A percentile compares a stretch with the other conserved stretches of the same genome.
phyloP scores from a whole-genome alignment of 2,888 invertebrate species.

The Vesta saturnalis region DNA sequence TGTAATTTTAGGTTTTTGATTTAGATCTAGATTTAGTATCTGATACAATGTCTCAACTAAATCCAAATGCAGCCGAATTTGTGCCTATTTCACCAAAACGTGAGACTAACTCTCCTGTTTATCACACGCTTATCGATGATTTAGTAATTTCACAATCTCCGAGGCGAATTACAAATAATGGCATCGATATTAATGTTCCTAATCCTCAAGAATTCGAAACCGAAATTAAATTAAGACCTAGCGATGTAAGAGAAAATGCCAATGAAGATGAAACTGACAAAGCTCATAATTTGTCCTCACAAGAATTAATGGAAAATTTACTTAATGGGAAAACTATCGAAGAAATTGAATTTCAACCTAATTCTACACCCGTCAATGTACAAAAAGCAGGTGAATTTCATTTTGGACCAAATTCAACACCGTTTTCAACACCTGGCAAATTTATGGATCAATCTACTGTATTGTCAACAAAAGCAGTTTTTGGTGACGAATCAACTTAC shows the following conservation, averaged over 20 bases:
- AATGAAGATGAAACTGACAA: constrained; percentile 65
- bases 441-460: constrained; percentile 63
- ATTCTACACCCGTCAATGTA: constrained; percentile 40
- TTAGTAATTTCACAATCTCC: constrained; percentile 76
- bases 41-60: constrained; percentile 79
- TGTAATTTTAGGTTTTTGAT: constrained; percentile 54
- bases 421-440: constrained; percentile 55
- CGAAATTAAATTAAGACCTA: constrained; percentile 72
- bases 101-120: constrained; percentile 62
- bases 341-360: constrained; percentile 60
- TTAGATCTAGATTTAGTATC: constrained; percentile 59
- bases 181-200: constrained; percentile 68
- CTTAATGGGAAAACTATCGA: constrained; percentile 61
- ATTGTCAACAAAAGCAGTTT: constrained; percentile 65
- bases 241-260: constrained; percentile 67
- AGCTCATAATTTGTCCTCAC: constrained; percentile 51
- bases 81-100: constrained; percentile 74
- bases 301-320: constrained; percentile 59
- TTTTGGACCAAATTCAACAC: constrained; percentile 71
- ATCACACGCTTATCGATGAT: constrained; percentile 54
- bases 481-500: constrained; percentile 63
- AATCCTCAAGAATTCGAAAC: constrained; percentile 72
- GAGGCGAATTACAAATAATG: constrained; percentile 68
- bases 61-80: constrained; percentile 89
- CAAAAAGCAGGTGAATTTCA: constrained; percentile 65